phyloP scores from a whole-genome alignment of 2,113 vertebrate genomes.

The Sardina pilchardus region DNA sequence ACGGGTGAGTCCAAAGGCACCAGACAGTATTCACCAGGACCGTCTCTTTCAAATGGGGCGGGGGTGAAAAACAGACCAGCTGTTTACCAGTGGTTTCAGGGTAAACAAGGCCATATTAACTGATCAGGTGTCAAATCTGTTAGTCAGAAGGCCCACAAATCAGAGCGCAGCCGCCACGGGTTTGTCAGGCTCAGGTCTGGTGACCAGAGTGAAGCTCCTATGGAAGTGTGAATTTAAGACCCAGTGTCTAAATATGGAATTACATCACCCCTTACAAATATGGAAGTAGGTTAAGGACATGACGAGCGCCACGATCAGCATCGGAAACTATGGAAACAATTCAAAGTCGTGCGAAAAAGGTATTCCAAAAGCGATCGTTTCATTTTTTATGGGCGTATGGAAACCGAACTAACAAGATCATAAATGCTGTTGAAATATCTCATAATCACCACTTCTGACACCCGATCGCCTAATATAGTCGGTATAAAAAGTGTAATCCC shows the following conservation, averaged over 20 bases:
- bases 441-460: not conserved
- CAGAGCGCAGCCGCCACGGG: not conserved
- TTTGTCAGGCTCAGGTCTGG: not conserved
- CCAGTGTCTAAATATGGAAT: not conserved
- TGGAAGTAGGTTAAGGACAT: slow-evolving; percentile 21
- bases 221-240: slow-evolving; percentile 29
- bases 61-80: slow-evolving; percentile 9
- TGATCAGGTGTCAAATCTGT: slow-evolving; percentile 44
- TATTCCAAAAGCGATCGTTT: not conserved
- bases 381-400: not conserved
- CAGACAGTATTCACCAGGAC: not conserved
- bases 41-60: slow-evolving; percentile 25
- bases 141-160: slow-evolving; percentile 50
- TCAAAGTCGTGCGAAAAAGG: not conserved
- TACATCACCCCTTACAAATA: not conserved
- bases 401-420: not conserved
- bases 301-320: not conserved
- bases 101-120: slow-evolving; percentile 41
- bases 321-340: not conserved
- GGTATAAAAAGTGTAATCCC: not conserved
- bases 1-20: not conserved
- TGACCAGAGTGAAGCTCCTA: not conserved
- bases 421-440: not conserved
- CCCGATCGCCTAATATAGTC: not conserved
- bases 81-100: slow-evolving; percentile 13